These are phyloP conservation scores for Numida meleagris DNA, from an alignment of 2,113 vertebrate genomes.

Conservation along the genomic window DNA sequence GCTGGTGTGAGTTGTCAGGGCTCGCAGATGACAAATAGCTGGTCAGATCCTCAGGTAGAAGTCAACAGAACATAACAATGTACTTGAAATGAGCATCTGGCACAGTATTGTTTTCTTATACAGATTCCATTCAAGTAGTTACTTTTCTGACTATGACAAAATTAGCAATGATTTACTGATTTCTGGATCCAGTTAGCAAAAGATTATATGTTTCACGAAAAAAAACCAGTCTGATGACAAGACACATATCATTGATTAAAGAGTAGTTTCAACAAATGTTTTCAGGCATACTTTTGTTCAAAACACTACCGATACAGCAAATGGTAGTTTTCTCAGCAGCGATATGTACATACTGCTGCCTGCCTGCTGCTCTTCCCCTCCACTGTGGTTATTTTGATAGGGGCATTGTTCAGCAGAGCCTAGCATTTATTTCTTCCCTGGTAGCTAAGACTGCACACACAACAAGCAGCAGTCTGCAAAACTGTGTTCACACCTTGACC, in stretches of 20 bases:
- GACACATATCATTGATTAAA: neutral
- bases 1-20: neutral
- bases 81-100: neutral
- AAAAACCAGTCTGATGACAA: neutral
- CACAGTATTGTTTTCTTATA: neutral
- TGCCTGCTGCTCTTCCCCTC: constrained; percentile 22
- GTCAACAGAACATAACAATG: neutral
- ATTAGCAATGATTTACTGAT: neutral
- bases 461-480: constrained; percentile 47
- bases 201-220: neutral
- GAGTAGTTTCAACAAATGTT: neutral
- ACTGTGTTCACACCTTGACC: constrained; percentile 49
- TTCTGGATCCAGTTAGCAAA: neutral
- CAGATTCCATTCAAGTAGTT: neutral
- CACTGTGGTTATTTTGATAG: constrained; percentile 27
- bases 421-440: neutral
- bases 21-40: neutral
- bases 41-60: neutral
- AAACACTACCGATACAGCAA: neutral
- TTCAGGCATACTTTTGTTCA: neutral
- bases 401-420: neutral
- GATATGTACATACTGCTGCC: neutral
- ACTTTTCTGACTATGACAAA: neutral
- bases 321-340: neutral
- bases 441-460: neutral